These are phyloP conservation scores for Oreochromis niloticus DNA, from an alignment of 2,113 vertebrate species.

Conservation along the genomic window DNA sequence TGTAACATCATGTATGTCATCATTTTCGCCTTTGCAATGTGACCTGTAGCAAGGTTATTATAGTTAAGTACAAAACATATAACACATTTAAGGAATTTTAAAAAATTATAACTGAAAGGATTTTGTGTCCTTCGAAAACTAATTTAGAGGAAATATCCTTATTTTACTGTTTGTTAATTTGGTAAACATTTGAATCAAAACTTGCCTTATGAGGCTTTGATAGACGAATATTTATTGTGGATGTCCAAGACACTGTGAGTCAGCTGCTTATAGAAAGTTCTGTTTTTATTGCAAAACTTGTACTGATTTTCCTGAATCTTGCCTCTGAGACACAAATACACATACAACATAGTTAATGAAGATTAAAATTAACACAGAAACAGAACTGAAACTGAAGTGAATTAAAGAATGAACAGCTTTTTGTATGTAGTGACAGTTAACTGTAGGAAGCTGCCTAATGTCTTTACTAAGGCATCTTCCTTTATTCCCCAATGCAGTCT, in stretches of 20 bases:
- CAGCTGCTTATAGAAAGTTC: background rate
- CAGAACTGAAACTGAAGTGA: background rate
- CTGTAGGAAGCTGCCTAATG: background rate
- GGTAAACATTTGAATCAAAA: background rate
- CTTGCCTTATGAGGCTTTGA: background rate
- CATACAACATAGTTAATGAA: background rate
- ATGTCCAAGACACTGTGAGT: background rate
- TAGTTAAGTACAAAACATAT: background rate
- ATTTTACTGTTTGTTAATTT: background rate
- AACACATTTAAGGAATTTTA: background rate
- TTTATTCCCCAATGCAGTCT: background rate
- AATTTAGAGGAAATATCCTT: background rate
- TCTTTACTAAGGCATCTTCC: background rate
- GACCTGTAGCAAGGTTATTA: background rate
- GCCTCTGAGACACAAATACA: background rate
- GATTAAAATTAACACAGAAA: background rate
- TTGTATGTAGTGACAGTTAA: background rate
- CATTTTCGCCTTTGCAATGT: background rate
- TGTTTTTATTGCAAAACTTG: background rate
- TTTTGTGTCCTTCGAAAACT: background rate
- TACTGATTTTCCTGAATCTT: background rate
- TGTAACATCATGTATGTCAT: background rate
- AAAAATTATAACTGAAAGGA: background rate
- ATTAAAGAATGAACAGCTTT: background rate
- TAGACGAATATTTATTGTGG: background rate